Conservation (phyloP, 1,140 invertebrate genomes). For the Drosophila pseudoananassae region DNA sequence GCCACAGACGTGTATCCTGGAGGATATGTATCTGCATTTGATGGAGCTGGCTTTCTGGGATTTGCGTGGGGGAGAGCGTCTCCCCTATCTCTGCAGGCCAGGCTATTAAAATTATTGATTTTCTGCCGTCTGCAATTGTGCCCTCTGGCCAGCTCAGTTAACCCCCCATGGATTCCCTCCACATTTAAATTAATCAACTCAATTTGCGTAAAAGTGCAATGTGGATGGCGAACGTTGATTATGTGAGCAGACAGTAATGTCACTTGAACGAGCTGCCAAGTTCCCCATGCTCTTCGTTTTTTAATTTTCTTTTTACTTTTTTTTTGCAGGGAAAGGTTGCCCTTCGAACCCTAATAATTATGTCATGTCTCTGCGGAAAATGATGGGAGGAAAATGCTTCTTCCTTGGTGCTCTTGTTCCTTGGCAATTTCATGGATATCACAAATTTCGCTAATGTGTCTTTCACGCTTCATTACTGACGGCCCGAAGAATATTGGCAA, state of each 20-base stretch:
- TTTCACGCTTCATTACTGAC: slow-evolving; percentile 64
- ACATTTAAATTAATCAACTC: slow-evolving; percentile 77
- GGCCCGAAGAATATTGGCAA: slow-evolving; percentile 50
- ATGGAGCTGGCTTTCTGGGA: slow-evolving; percentile 28
- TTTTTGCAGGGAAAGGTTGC: slow-evolving; percentile 1
- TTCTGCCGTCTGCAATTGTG: slow-evolving; percentile 77
- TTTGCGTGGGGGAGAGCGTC: slow-evolving; percentile 22
- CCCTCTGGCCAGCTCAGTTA: slow-evolving; percentile 69
- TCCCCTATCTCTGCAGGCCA: slow-evolving; percentile 5
- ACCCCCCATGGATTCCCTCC: slow-evolving; percentile 12
- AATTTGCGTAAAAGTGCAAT: slow-evolving; percentile 72
- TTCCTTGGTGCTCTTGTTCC: slow-evolving; percentile 14
- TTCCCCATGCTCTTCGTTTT: neutral
- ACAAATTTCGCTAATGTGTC: slow-evolving; percentile 60
- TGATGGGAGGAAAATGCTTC: slow-evolving; percentile 29
- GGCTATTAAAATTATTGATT: slow-evolving; percentile 77
- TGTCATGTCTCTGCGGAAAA: slow-evolving; percentile 63
- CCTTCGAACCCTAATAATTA: slow-evolving; percentile 67
- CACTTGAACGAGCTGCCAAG: slow-evolving; percentile 15
- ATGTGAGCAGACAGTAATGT: slow-evolving; percentile 30
- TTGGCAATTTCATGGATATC: slow-evolving; percentile 69
- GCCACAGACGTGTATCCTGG: slow-evolving; percentile 25
- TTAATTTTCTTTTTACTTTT: neutral
- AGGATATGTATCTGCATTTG: slow-evolving; percentile 31
- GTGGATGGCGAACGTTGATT: slow-evolving; percentile 21